A percentile compares a stretch with the other conserved stretches of the same genome.
phyloP scores from a whole-genome alignment of 2,797 vertebrate genomes.

The Sparus aurata region DNA sequence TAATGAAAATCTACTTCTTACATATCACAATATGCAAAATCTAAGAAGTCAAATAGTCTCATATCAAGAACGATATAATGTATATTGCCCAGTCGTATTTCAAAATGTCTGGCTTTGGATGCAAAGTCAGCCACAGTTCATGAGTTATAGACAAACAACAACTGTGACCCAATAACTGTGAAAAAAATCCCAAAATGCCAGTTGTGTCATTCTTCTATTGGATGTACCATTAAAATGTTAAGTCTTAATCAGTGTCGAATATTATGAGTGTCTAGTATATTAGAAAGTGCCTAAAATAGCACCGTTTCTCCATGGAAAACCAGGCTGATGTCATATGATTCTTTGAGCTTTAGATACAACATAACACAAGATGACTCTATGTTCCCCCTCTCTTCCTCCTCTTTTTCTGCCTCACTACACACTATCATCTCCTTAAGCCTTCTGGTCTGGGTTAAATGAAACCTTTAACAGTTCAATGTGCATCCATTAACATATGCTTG shows the following conservation, averaged over 20 bases:
- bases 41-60: too few relatives aligned
- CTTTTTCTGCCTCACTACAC: conserved; percentile 82
- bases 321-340: conserved; percentile 67
- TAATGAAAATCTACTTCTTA: too few relatives aligned
- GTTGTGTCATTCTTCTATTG: background rate
- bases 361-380: conserved; percentile 66
- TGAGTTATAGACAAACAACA: background rate
- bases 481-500: conserved; percentile 84
- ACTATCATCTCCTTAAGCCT: conserved; percentile 84
- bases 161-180: background rate
- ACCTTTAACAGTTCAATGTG: conserved; percentile 86
- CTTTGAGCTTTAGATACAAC: conserved; percentile 66
- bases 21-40: too few relatives aligned
- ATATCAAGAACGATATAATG: too few relatives aligned
- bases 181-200: background rate
- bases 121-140: background rate
- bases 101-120: background rate
- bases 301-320: conserved; percentile 54
- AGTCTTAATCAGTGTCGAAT: conserved; percentile 21
- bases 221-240: conserved; percentile 15
- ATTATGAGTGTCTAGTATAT: conserved; percentile 1
- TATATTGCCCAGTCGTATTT: too few relatives aligned
- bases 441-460: conserved; percentile 85
- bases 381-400: conserved; percentile 61
- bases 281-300: conserved; percentile 35